Conservation (phyloP, 2,797 vertebrate genomes). For the Microchirus variegatus region DNA sequence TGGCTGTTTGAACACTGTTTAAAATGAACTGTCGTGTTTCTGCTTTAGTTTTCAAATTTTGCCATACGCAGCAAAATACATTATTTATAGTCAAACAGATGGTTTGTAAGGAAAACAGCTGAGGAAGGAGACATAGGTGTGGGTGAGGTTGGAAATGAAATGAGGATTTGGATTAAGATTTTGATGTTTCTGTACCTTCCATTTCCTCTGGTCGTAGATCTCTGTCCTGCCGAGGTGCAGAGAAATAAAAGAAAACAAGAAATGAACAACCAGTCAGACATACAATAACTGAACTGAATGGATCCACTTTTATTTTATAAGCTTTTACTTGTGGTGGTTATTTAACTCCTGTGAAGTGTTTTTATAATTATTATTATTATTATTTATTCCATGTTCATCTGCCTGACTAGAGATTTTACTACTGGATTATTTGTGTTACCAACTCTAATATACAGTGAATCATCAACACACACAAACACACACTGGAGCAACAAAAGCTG, state of each 20-base stretch:
- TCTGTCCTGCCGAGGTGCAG: constrained; percentile 75
- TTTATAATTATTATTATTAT: too few relatives aligned
- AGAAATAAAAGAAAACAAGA: constrained; percentile 17
- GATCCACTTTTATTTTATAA: constrained; percentile 2
- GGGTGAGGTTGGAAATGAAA: too few relatives aligned
- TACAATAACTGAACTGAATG: neutral
- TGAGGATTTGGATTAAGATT: constrained; percentile 32
- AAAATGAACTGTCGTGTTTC: too few relatives aligned
- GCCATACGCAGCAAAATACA: too few relatives aligned
- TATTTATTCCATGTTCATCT: constrained; percentile 14
- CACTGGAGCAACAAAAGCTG: too few relatives aligned
- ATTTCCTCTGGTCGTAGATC: constrained; percentile 85
- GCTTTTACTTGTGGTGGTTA: neutral
- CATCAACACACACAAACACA: too few relatives aligned
- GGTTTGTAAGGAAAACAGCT: neutral
- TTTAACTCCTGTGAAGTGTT: neutral
- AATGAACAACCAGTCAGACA: constrained; percentile 28
- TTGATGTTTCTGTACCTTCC: constrained; percentile 77
- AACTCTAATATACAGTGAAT: too few relatives aligned
- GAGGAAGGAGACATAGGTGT: constrained; percentile 1
- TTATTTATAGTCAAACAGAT: too few relatives aligned
- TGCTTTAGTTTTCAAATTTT: too few relatives aligned
- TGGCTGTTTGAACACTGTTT: too few relatives aligned
- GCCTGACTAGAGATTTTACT: too few relatives aligned
- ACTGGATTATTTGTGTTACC: too few relatives aligned